Evolutionary conservation across 2,113 vertebrate genomes (phyloP).

Genomic region (Etia nguti): DNA sequence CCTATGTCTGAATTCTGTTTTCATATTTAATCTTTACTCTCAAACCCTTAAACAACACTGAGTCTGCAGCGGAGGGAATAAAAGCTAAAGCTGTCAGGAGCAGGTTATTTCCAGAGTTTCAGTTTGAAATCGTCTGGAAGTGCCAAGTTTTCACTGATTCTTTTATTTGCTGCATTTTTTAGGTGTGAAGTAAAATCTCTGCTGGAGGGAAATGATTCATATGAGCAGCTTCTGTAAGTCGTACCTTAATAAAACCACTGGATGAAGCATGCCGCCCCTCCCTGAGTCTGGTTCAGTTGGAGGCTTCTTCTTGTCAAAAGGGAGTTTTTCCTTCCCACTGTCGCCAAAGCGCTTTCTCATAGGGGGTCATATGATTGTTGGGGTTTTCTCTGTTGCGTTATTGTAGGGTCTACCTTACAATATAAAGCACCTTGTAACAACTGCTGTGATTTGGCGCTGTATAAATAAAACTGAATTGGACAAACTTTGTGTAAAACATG

Average conservation of each 20-base stretch:
- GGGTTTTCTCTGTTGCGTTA: neutral
- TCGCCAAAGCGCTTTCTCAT: neutral
- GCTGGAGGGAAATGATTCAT: neutral
- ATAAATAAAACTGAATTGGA: no score
- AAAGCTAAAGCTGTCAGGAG: neutral
- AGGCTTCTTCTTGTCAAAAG: neutral
- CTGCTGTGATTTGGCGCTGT: neutral
- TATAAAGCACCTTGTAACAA: neutral
- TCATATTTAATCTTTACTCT: neutral
- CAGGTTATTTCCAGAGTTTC: neutral
- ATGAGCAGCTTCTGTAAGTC: neutral
- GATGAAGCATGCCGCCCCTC: neutral
- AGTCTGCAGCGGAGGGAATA: neutral
- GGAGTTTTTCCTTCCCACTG: neutral
- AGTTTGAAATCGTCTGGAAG: neutral
- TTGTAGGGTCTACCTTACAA: rapidly evolving
- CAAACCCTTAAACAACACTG: neutral
- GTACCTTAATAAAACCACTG: neutral
- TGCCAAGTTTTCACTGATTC: neutral
- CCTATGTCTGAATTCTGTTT: rapidly evolving
- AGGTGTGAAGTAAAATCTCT: neutral
- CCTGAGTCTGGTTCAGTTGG: rapidly evolving
- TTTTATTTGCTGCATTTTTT: neutral
- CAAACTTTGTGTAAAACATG: no score
- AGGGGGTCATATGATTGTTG: rapidly evolving